phyloP scores from a whole-genome alignment of 2,888 invertebrate genomes.

The Brachynemurus nebulosus region DNA sequence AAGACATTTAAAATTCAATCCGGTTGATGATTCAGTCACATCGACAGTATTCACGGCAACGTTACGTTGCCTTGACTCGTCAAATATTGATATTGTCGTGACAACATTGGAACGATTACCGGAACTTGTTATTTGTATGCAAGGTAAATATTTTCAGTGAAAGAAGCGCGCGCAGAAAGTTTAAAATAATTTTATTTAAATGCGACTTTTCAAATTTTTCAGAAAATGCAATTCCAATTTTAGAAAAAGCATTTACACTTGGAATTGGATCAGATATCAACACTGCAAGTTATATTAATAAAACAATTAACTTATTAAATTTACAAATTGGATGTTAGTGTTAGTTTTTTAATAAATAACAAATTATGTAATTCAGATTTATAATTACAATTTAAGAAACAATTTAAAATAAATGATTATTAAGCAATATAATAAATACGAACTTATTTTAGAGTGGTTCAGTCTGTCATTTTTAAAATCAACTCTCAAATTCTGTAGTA shows the following conservation, averaged over 20 bases:
- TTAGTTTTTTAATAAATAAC: neutral
- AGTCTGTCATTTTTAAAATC: too few relatives aligned
- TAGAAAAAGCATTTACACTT: slow-evolving; percentile 68
- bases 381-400: neutral
- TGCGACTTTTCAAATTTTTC: too few relatives aligned
- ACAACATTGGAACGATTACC: slow-evolving; percentile 70
- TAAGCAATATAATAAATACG: neutral
- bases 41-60: slow-evolving; percentile 58
- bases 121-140: slow-evolving; percentile 68
- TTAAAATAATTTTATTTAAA: neutral
- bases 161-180: neutral
- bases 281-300: slow-evolving; percentile 59
- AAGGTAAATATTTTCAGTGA: slow-evolving; percentile 38
- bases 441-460: too few relatives aligned
- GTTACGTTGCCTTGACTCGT: slow-evolving; percentile 66
- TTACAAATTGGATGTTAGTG: slow-evolving; percentile 64
- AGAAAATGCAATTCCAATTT: slow-evolving; percentile 68
- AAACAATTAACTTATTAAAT: slow-evolving; percentile 67
- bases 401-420: neutral
- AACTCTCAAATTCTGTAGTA: too few relatives aligned
- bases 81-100: slow-evolving; percentile 63
- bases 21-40: slow-evolving; percentile 36
- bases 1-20: slow-evolving; percentile 54
- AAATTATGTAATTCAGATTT: neutral
- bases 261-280: slow-evolving; percentile 68